Base-by-base conservation (phyloP, 2,888 invertebrate species). In the Rhodophaea formosa region DNA sequence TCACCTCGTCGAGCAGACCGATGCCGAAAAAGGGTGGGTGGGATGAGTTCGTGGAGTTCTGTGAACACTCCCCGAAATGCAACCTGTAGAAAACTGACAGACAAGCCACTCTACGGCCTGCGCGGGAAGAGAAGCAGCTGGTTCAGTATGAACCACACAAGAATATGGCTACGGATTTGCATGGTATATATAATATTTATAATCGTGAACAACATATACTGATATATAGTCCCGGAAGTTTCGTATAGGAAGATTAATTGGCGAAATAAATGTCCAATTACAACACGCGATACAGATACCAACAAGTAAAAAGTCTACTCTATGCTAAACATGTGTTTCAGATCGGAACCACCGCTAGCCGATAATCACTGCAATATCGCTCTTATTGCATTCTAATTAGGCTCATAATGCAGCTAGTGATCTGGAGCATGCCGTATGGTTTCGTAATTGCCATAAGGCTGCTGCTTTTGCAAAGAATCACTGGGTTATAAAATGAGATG, bases 301-400 rank as follows among this genome's bases (percentile, higher is more conserved):
- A 14, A 44, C 35, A 23, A 58, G 49, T 57, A 66, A 67, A 67
- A 69, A 66, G 17, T 23, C 52, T 60, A 58, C 64, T 59, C 59
- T 58, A 62, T 59, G 61, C 60, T 39, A 16, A 46, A 17, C 59
- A 30, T 59, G 64, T 39, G 64, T 75, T 80, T 75, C 70, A 79
- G 80, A 75, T 68, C 78, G 80, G 80, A 80, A 80, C 80, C 53
- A 14, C 79, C 75, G 80, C 70, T 79, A 77, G 16, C 56, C 64
- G 61, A 65, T 64, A 64, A 62, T 62, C 68, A 70, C 15, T 23
- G 29, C 10, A 56, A 42, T 56, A 51, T 56, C 30, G 43, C 44
- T 60, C 47, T 57, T 60, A 64, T 61, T 63, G 57, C 60, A 32
- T 15, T 55, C 16, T 55, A 46, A 55, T 55, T 55, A 55, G 30